Evolutionary conservation across 2,888 invertebrate species (phyloP), one percentile per base, ranked within the genome.

Genomic region (Ophonus ardosiacus): DNA sequence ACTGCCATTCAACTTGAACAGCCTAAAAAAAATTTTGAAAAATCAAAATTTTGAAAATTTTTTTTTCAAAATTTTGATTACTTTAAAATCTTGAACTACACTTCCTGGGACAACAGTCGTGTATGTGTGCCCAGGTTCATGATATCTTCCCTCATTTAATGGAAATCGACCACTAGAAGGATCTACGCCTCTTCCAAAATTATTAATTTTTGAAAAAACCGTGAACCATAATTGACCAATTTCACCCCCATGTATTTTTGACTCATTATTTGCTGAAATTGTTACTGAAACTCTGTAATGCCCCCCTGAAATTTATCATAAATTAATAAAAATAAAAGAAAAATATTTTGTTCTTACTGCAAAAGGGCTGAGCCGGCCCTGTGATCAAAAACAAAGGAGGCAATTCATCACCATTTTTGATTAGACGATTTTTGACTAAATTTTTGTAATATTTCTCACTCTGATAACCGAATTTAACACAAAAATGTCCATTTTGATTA

Each of bases 261-360:
- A 96, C 87, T 95, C 95, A 21, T 94, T 93, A 0, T 95, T 94
- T 86, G 94, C 94, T 0, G 97, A 96, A 68, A 97, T 94, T 86
- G 94, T 94, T 15, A 97, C 92, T 0, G 93, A 94, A 8, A 98
- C 93, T 89, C 95, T 94, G 89, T 97, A 97, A 89, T 98, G 97
- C 5, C 94, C 94, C 88, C 94, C 97, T 97, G 91, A 0, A 93
- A 51, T 93, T 81, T 86, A 84, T 86, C 84, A 74, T 10, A 86
- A 80, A 81, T 57, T 21, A 80, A 51, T 76, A 61, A 82, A 6
- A 56, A 31, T 21, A 6, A 74, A 21, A 7, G 24, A 18, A 13
- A 24, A 65, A 13, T 24, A 65, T 31, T 65, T 65, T 6, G 13
- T 93, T 24, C 94, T 95, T 90, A 95, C 97, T 94, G 91, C 97